Base-by-base conservation (phyloP, 2,113 vertebrate species). In the Speoplatyrhinus poulsoni region DNA sequence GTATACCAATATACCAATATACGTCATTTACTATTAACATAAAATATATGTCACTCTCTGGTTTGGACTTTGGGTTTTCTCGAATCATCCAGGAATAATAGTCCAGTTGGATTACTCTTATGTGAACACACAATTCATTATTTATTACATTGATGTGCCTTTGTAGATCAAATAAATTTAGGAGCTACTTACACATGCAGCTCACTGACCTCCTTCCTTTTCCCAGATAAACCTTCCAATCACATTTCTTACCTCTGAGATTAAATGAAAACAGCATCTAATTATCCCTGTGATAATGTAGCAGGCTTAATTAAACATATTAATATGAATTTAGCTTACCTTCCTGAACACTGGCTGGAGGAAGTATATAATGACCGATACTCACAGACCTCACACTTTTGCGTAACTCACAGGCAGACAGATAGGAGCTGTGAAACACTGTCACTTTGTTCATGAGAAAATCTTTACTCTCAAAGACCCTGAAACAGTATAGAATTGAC, bases 171-270 rank as follows among this genome's bases (percentile, higher is more conserved):
- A 1, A 19, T 19, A 19, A 1, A 19, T 19, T 19, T 26, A 26
- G 26, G 26, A 26, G 26, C 26, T 26, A 41, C 36, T 41, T 41
- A 41, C 36, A 41, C 36, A 41, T 41, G 36, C 36, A 6, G 36
- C 5, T 41, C 36, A 41, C 32, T 60, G 72, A 48, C 70, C 53
- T 53, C 85, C 72, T 2, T 91, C 88, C 72, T 15, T 13, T 72
- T 94, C 92, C 93, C 93, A 94, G 82, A 94, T 93, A 56, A 93
- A 84, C 71, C 87, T 82, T 47, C 92, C 92, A 48, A 87, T 67
- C 17, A 79, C 65, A 0, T 75, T 73, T 82, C 88, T 91, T 15
- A 94, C 82, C 58, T 91, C 93, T 94, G 53, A 52, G 87, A 80
- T 54, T 0, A 58, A 32, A 59, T 48, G 32, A 15, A 10, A 36